A percentile compares a stretch with the other conserved stretches of the same genome.
These are phyloP conservation scores for Lamprologus speciosus DNA, from an alignment of 2,113 vertebrate species.

Conservation along the genomic window DNA sequence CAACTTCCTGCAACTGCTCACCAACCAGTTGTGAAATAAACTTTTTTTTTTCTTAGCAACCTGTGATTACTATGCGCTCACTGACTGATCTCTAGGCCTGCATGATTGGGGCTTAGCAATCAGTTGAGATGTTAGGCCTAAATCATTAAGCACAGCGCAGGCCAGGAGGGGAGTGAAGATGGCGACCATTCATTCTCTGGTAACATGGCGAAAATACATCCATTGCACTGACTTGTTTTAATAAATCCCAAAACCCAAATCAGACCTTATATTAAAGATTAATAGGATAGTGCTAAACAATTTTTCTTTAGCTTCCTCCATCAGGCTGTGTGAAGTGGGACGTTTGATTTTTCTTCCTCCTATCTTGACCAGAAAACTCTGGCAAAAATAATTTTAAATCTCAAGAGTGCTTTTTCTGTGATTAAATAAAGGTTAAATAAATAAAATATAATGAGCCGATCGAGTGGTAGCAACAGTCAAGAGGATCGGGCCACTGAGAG, in stretches of 20 bases:
- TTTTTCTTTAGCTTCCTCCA: neutral
- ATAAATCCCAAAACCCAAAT: neutral
- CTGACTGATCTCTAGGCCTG: neutral
- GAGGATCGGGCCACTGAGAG: neutral
- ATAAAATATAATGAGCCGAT: neutral
- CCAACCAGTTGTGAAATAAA: neutral
- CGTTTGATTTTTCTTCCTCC: neutral
- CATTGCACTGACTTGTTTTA: neutral
- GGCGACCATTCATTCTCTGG: neutral
- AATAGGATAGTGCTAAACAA: neutral
- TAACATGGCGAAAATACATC: neutral
- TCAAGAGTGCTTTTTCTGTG: neutral
- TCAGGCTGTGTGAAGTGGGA: neutral
- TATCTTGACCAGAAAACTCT: neutral
- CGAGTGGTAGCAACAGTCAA: neutral
- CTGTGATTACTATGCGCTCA: neutral
- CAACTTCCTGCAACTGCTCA: neutral
- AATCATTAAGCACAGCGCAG: neutral
- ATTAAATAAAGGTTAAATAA: neutral
- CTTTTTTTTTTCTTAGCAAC: neutral
- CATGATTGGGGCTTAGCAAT: neutral
- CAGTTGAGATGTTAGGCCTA: neutral
- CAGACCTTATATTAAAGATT: neutral
- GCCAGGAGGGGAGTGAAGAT: neutral
- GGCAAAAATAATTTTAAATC: neutral